Base-by-base conservation (phyloP, 1,140 invertebrate species). In the Drosophila lini region DNA sequence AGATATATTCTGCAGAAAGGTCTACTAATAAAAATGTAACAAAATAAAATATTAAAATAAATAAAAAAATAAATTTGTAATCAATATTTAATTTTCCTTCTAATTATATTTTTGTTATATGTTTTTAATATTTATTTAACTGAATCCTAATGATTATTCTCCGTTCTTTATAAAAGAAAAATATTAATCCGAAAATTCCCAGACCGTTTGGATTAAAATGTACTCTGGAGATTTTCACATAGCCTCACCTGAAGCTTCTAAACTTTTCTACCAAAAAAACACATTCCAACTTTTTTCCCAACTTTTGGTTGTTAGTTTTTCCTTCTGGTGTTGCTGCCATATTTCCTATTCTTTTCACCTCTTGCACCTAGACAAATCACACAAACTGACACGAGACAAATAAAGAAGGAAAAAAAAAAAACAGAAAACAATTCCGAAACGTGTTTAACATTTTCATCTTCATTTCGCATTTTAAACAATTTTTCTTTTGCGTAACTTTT, bases 391-490 rank as follows among this genome's bases (percentile, higher is more conserved):
- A 80, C 61, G 31, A 44, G 48, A 15, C 19, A 60, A 62, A 76
- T 28, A 48, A 64, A 28, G 19, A 52, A 45, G 5, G 11, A 44
- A 28, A 48, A 28, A 28, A 56, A 67, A 42, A 25, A 58, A 47
- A n/a, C n/a, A n/a, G 42, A 78, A 85, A 59, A 83, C 65, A 81
- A 80, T 73, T 50, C 47, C 59, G 38, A 69, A 86, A 86, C 83
- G 83, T 86, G 84, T 83, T 86, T 69, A 78, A 80, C 83, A 83
- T 88, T 86, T 88, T 83, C 77, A 80, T 80, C 67, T 84, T 65
- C 53, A 73, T 73, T 78, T 68, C 41, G 65, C 65, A 81, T 89
- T 88, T 88, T 81, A 81, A 84, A 88, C 80, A 78, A 89, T 88
- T 89, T 88, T 80, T 88, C 78, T 83, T 88, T 62, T 68, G 34